Base-by-base conservation (phyloP, 2,797 vertebrate species). In the Halcyon smyrnensis region DNA sequence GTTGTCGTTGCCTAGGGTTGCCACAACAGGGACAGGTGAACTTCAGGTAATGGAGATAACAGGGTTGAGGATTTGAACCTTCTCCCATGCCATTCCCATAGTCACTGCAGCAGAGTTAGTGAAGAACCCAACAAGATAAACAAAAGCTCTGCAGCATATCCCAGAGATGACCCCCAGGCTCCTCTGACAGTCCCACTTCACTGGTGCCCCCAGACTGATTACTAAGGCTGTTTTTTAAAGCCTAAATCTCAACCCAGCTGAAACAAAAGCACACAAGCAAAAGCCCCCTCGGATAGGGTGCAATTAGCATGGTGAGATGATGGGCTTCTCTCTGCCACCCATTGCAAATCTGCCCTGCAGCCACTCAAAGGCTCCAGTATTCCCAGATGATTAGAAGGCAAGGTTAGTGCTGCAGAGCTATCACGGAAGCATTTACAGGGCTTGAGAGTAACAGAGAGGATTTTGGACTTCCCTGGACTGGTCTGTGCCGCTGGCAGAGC, bases 291-390 rank as follows among this genome's bases (percentile, higher is more conserved):
- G 36, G 41, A 36, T 81, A 46, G 7, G 30, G 19, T 36, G 46
- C 0, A 3, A 41, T 36, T 28, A 41, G 16, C 1, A 0, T 20
- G 8, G 43, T 4, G 11, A 68, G 46, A 53, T 20, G n/a, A 46
- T 3, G 12, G 17, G n/a, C 25, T 71, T 46, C 1, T 1, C 45
- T 45, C 13, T 48, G 36, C 67, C 50, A 8, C 23, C 3, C 43
- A 11, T 7, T 24, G 32, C 39, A 0, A 0, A 32, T 17, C 48
- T 62, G 12, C 27, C n/a, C 15, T 1, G 0, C 16, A 21, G 37
- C 11, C 43, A 8, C 56, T 21, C 0, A 0, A 63, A 77, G 37
- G 67, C 8, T 53, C 24, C 65, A 43, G 17, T 53, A 68, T 81
- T 62, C 65, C 12, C 37, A 73, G 56, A 10, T 64, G 56, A 74